Base-by-base conservation (phyloP, 2,888 invertebrate genomes). In the Temnothorax unifasciatus region DNA sequence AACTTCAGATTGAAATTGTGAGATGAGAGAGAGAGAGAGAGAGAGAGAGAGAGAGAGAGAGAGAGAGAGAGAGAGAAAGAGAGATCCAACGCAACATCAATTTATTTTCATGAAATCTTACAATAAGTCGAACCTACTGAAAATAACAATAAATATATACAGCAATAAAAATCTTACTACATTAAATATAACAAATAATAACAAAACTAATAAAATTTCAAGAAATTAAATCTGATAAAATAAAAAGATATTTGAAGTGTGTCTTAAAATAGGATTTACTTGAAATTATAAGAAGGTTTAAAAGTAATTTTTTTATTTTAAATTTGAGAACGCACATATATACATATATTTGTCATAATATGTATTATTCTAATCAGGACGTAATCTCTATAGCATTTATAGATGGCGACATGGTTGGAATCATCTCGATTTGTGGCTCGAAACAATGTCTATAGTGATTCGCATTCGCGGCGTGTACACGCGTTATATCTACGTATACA, bases 361-460 rank as follows among this genome's bases (percentile, higher is more conserved):
- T 41, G 25, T 9, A 59, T 59, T 29, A 25, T 59, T 59, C 59
- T 59, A 74, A 74, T 74, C 74, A 2, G 11, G 13, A 59, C 2
- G 73, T 44, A 25, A 74, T 73, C 18, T 29, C 44, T 44, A 57
- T 11, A 74, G 38, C 11, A 4, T 29, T 9, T 59, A 29, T 8
- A 8, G 13, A 61, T 61, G 25, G 44, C 38, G 54, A 73, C 54
- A 25, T 41, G 25, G 13, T 57, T 73, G 74, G 44, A 74, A 64
- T 64, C 63, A 63, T 47, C 29, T 77, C 77, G 54, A 57, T 54
- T 68, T 50, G 64, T 54, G 25, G 41, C 54, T 13, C n/a, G 66
- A n/a, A 66, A 34, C 52, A 54, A 77, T 68, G n/a, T 34, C 57
- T 29, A 29, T 21, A 15, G 21, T 68, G 68, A 77, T 77, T 77